Evolutionary conservation across 30 jellyfish, hydroid and myxozoan genomes (phyloP).

Genomic region (Turritopsis dohrnii): DNA sequence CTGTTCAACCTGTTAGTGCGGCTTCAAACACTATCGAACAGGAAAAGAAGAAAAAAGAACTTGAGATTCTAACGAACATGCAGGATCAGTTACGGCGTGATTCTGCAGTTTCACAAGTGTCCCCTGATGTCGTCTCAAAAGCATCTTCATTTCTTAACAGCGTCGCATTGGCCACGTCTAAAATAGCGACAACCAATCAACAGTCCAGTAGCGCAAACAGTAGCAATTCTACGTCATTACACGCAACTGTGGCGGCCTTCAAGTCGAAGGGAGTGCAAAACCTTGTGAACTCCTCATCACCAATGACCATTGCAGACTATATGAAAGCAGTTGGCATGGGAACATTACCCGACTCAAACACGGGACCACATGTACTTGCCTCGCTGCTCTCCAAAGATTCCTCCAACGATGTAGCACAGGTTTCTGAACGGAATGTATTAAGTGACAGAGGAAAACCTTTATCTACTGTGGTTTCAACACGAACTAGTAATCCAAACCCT

Average conservation of each 20-base stretch:
- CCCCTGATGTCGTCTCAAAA: constrained; percentile 9
- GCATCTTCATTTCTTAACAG: constrained; percentile 17
- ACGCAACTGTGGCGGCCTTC: neutral
- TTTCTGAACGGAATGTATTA: neutral
- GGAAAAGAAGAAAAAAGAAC: constrained; percentile 17
- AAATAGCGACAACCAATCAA: neutral
- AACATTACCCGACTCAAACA: neutral
- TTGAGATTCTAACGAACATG: neutral
- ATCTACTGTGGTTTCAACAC: neutral
- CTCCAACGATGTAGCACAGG: neutral
- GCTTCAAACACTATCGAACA: constrained; percentile 1
- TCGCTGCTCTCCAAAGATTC: neutral
- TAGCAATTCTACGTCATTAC: neutral
- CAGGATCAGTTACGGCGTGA: neutral
- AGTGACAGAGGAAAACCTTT: neutral
- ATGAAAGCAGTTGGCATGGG: neutral
- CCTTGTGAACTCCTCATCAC: neutral
- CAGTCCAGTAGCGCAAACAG: neutral
- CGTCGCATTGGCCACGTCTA: constrained; percentile 5
- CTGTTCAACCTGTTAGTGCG: constrained; percentile 17
- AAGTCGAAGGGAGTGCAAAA: neutral
- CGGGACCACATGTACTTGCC: neutral
- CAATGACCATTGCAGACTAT: neutral
- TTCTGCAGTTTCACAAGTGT: neutral
- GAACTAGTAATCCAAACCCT: neutral